A percentile compares a stretch with the other conserved stretches of the same genome.
Evolutionary conservation across 2,797 vertebrate genomes (phyloP).

Genomic region (Gallinago nigripennis): DNA sequence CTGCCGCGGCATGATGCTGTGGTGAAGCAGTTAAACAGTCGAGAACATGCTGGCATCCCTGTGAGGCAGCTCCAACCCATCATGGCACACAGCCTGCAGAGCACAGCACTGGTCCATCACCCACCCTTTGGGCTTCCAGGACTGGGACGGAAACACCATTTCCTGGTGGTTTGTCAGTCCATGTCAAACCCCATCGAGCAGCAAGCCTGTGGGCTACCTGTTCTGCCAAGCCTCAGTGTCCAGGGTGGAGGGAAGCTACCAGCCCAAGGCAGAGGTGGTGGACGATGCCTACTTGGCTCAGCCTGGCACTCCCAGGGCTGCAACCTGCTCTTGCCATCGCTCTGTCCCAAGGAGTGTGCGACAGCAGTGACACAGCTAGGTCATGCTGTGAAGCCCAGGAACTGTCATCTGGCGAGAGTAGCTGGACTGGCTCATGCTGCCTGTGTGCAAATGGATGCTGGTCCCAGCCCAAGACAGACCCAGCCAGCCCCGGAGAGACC

Average conservation of each 20-base stretch:
- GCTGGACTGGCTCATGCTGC: not conserved
- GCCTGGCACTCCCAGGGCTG: not conserved
- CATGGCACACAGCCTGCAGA: not conserved
- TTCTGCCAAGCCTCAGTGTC: not conserved
- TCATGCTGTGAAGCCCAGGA: not conserved
- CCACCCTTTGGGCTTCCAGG: not conserved
- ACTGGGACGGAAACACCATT: not conserved
- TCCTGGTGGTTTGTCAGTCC: not conserved
- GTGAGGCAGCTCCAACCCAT: not conserved
- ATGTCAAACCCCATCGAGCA: accelerated
- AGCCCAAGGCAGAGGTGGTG: accelerated
- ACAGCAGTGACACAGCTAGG: not conserved
- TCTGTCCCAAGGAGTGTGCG: accelerated
- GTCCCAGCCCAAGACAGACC: not conserved
- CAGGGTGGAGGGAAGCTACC: accelerated
- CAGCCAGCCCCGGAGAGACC: accelerated
- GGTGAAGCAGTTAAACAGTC: not conserved
- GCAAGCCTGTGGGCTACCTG: not conserved
- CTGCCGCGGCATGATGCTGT: not conserved
- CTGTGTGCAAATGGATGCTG: not conserved
- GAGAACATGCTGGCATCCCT: not conserved
- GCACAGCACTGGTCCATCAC: accelerated
- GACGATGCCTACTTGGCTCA: not conserved
- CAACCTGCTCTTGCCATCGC: accelerated
- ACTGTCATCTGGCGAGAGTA: accelerated